Percentiles rank a stretch among this genome's conserved stretches.
Evolutionary conservation across 2,888 invertebrate species (phyloP).

Genomic region (Minunthozetes semirufus): DNA sequence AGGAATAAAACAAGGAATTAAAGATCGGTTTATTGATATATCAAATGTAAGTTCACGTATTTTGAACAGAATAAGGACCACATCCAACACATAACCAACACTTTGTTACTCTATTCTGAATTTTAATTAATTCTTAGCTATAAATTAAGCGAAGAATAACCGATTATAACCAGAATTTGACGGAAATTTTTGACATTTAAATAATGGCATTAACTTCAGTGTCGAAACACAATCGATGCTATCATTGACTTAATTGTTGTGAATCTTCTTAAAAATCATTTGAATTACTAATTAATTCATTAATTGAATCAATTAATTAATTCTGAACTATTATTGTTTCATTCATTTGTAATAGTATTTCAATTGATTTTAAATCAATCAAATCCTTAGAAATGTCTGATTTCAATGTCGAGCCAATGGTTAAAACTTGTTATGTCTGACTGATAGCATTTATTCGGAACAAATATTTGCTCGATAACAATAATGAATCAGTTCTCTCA

Average conservation of each 20-base stretch:
- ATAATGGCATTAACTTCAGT: background rate
- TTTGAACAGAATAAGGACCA: background rate
- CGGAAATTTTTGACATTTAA: background rate
- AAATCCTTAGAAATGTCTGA: background rate
- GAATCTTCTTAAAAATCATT: background rate
- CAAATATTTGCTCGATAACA: background rate
- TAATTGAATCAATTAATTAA: too few species aligned
- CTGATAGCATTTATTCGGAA: background rate
- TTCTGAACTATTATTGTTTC: background rate
- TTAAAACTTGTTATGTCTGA: background rate
- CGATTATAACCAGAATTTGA: background rate
- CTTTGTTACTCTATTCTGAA: background rate
- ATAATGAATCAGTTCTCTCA: background rate
- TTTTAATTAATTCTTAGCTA: background rate
- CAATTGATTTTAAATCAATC: background rate
- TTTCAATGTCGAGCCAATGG: conserved; percentile 8
- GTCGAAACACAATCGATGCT: too few species aligned
- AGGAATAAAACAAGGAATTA: background rate
- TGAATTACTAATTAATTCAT: background rate
- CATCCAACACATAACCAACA: conserved; percentile 16
- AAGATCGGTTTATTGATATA: background rate
- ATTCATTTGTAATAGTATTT: background rate
- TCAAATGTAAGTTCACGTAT: conserved; percentile 17
- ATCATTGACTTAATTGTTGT: too few species aligned
- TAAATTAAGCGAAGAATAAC: background rate